phyloP scores from a whole-genome alignment of 92 coral and sea anemone genomes.

The Epizoanthus illoricatus region DNA sequence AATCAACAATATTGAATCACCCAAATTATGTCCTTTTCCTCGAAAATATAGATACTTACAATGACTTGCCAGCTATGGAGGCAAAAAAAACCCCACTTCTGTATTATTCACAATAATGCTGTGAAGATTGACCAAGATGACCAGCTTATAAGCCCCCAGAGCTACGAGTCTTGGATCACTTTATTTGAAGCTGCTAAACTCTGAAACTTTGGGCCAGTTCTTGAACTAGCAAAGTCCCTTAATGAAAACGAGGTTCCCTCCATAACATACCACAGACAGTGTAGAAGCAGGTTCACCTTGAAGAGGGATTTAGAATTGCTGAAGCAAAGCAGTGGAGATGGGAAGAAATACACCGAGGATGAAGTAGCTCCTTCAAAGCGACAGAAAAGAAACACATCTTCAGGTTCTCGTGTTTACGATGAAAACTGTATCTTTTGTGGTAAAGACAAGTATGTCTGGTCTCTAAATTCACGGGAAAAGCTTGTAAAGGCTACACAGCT shows the following conservation, averaged over 20 bases:
- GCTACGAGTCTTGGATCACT: slow-evolving; percentile 51
- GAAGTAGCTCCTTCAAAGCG: slow-evolving; percentile 21
- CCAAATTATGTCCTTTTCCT: too few relatives aligned
- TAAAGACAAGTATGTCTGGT: too few relatives aligned
- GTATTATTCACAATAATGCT: slow-evolving; percentile 24
- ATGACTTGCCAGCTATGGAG: too few relatives aligned
- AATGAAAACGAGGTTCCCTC: slow-evolving; percentile 4
- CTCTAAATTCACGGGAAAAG: background rate
- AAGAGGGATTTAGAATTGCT: slow-evolving; percentile 41
- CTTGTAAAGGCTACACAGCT: slow-evolving; percentile 26
- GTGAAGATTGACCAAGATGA: slow-evolving; percentile 22
- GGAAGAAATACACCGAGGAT: slow-evolving; percentile 1
- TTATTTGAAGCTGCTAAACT: background rate
- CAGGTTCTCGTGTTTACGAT: slow-evolving; percentile 5
- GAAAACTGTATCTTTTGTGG: slow-evolving; percentile 21
- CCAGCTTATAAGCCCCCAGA: slow-evolving; percentile 42
- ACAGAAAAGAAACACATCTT: slow-evolving; percentile 17
- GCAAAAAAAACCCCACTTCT: too few relatives aligned
- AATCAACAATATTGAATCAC: too few relatives aligned
- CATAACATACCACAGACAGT: slow-evolving; percentile 40
- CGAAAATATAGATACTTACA: background rate
- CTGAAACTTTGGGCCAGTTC: slow-evolving; percentile 35
- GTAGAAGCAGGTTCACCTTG: slow-evolving; percentile 45
- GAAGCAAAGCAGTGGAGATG: background rate
- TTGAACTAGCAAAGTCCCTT: slow-evolving; percentile 8